Base-by-base conservation (phyloP, 2,113 vertebrate genomes). In the Orientallactaga bullata region DNA sequence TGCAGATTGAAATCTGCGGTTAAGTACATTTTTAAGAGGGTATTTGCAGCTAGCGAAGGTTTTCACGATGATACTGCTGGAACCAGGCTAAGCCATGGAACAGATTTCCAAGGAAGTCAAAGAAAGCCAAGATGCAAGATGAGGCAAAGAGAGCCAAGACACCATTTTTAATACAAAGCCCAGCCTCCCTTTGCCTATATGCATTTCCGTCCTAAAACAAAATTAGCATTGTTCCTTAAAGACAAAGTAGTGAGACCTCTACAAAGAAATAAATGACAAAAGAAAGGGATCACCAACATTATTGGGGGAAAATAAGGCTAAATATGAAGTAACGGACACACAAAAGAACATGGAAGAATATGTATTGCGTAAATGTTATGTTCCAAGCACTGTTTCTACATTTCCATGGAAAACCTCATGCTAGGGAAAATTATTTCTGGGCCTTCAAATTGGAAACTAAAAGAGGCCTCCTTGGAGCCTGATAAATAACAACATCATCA, bases 391-490 rank as follows among this genome's bases (percentile, higher is more conserved):
- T 76, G 71, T 89, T 83, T 83, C 71, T 76, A 18, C 30, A 94
- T 96, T 95, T 79, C 94, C 88, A 83, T 92, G 91, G 96, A 96
- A 96, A 97, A 95, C 55, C 11, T 91, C 93, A 93, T 26, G 72
- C 72, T 87, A 93, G 81, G 81, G 35, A 96, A 96, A 95, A 94
- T 89, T 83, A 94, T 84, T 96, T 95, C 91, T 96, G 95, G 93
- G 84, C 76, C 93, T 89, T 94, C 80, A 71, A 82, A 89, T 87
- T 96, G 95, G 94, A 96, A 97, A 96, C 89, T 91, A 30, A 74
- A 94, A 94, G 84, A 68, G 89, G 86, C 93, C 58, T 95, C 84
- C 69, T 95, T 93, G 93, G 91, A 95, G 93, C 89, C 87, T 95
- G 93, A 95, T 95, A 96, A 97, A 95, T 91, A 96, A 94, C 92